Conservation (phyloP, 2,797 vertebrate species). For the Amniataba percoides region DNA sequence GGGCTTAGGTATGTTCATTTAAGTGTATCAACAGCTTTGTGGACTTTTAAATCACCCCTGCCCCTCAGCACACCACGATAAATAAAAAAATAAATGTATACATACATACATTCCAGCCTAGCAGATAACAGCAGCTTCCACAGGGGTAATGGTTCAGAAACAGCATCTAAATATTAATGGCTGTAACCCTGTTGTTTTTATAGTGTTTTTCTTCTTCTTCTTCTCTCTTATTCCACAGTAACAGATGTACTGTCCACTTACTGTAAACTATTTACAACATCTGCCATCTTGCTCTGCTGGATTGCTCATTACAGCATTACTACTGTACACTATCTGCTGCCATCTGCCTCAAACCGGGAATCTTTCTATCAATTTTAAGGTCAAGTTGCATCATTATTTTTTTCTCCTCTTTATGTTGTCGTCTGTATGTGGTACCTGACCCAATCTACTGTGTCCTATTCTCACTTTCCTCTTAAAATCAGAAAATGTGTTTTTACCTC, state of each 20-base stretch:
- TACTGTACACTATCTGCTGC: neutral
- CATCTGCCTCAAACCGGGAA: neutral
- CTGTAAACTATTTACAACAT: slow-evolving; percentile 4
- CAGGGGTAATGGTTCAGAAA: slow-evolving; percentile 48
- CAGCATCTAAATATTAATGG: slow-evolving; percentile 53
- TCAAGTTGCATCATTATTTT: neutral
- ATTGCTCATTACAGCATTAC: neutral
- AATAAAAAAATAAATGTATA: slow-evolving; percentile 36
- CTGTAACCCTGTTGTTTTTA: neutral
- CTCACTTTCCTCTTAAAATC: neutral
- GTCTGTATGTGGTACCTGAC: neutral
- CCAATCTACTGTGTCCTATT: neutral
- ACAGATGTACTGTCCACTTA: slow-evolving; percentile 10
- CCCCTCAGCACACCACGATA: slow-evolving; percentile 27
- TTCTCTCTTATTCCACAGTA: slow-evolving; percentile 13
- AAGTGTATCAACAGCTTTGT: slow-evolving; percentile 23
- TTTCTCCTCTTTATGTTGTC: neutral
- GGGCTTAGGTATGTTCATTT: slow-evolving; percentile 16
- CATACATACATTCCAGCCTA: neutral
- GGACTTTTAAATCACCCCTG: slow-evolving; percentile 29
- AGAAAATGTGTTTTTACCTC: neutral
- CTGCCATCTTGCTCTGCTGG: neutral
- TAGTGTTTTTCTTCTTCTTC: neutral
- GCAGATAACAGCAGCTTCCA: slow-evolving; percentile 26
- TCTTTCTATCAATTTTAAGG: slow-evolving; percentile 1